Base-by-base conservation (phyloP, 2,797 vertebrate genomes). In the Loriculus beryllinus region DNA sequence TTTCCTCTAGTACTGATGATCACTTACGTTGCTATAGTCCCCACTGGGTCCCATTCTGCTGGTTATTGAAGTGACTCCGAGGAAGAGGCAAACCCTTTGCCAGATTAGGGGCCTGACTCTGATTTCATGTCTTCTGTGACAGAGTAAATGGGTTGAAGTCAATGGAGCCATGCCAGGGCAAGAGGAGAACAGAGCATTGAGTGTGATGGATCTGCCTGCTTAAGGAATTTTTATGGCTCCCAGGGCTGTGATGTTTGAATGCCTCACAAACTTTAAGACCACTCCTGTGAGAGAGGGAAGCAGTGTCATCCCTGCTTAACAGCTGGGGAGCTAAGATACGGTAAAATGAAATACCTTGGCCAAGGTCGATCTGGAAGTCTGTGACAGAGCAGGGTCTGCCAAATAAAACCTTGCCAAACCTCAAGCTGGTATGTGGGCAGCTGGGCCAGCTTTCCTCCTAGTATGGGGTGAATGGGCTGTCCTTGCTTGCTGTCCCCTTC, bases 181-280 rank as follows among this genome's bases (percentile, higher is more conserved):
- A 83, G 76, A 68, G 47, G 71, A 60, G 48, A 79, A 68, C 0
- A 0, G 57, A 79, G 72, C 54, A 76, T 33, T 0, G 6, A 76
- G 69, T 8, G 8, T 94, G 89, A 89, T 93, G 84, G 84, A 89
- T 88, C 81, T 90, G 65, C 82, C 88, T 93, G 69, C 76, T 82
- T 95, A 92, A 93, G 84, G 86, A 86, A 80, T 49, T 93, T 92
- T 92, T 86, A 95, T 92, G 69, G 69, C 72, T 96, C 93, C 86
- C 96, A 72, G 78, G 47, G 63, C 92, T 60, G 79, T 85, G 86
- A 89, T 95, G 91, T 88, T 91, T 79, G 84, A 96, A 96, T 69
- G 92, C 90, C 63, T 96, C 94, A 92, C 94, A 89, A 94, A 95
- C 92, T 94, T 95, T 94, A 95, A 94, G 84, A 92, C 75, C 65